Percentiles rank a stretch among this genome's conserved stretches.
These are phyloP conservation scores for Gnathonemus longibarbis DNA, from an alignment of 2,113 vertebrate genomes.

Conservation along the genomic window DNA sequence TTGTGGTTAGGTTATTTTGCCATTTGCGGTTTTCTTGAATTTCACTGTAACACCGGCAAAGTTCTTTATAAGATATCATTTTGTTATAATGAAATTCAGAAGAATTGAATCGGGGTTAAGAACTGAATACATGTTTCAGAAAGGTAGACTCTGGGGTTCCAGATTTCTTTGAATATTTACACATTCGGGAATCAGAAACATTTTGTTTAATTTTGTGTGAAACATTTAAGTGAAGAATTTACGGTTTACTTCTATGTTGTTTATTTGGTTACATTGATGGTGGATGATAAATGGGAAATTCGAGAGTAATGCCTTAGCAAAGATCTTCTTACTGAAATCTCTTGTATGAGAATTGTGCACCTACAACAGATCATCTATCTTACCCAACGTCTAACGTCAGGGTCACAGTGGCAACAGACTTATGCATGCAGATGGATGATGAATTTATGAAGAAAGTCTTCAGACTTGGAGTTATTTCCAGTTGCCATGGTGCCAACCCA, in stretches of 20 bases:
- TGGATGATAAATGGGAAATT: not conserved
- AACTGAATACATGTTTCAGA: not conserved
- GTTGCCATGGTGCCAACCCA: not conserved
- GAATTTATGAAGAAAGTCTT: not conserved
- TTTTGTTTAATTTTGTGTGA: not conserved
- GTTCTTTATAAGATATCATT: not conserved
- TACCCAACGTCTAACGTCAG: not conserved
- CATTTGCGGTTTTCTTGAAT: not conserved
- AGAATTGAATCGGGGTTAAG: not conserved
- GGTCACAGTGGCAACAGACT: not conserved
- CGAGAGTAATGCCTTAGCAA: not conserved
- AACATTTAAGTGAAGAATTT: not conserved
- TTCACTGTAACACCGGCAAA: not conserved
- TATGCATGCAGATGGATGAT: not conserved
- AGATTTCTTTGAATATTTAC: not conserved
- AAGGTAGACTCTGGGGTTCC: not conserved
- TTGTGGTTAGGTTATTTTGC: not conserved
- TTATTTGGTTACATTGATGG: not conserved
- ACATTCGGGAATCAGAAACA: not conserved
- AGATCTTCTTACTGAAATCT: not conserved
- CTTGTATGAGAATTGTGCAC: not conserved
- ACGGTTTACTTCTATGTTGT: not conserved
- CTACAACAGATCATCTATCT: not conserved
- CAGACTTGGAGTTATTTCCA: not conserved
- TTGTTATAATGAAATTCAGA: not conserved